Base-by-base conservation (phyloP, 2,888 invertebrate genomes). In the Tipula lateralis region DNA sequence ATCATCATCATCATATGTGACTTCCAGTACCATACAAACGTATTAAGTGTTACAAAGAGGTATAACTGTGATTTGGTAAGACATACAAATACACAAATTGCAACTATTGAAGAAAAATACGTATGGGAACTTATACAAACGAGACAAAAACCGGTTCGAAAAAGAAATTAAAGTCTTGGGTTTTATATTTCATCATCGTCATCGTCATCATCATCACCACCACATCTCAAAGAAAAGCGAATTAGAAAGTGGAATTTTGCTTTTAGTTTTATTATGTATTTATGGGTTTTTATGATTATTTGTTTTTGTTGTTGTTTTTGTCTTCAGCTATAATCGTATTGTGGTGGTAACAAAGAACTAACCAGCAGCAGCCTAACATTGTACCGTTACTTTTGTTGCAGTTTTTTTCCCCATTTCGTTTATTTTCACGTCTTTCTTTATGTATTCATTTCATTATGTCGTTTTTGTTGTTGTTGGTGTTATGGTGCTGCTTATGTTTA, bases 171-270 rank as follows among this genome's bases (percentile, higher is more conserved):
- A 19, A 66, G 66, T 66, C 66, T 66, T 66, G 24, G 66, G 24
- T 66, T n/a, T 66, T 24, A 66, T 66, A 66, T 24, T 24, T 24
- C 19, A 24, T 9, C 66, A 66, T 24, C 66, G 12, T 50, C 24
- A 66, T 66, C 66, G 39, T 39, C 39, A 39, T 39, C 32, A 5
- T 32, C 32, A 7, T 32, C 32, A 5, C 32, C 7, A 7, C 32
- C 7, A 7, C 32, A n/a, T 2, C 66, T 66, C 66, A 66, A 66
- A 66, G 66, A 66, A 66, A 66, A 66, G 12, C 19, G 66, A 66
- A 66, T 66, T 66, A 66, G 66, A 66, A 66, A 66, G 66, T 66
- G 66, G 66, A 66, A 24, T 66, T 66, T 66, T 66, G 66, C 66
- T 66, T 66, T 66, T 50, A 7, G 1, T 50, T 50, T 50, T 50